These are phyloP conservation scores for Leptatherina wallacei DNA, from an alignment of 2,797 vertebrate species.

Conservation along the genomic window DNA sequence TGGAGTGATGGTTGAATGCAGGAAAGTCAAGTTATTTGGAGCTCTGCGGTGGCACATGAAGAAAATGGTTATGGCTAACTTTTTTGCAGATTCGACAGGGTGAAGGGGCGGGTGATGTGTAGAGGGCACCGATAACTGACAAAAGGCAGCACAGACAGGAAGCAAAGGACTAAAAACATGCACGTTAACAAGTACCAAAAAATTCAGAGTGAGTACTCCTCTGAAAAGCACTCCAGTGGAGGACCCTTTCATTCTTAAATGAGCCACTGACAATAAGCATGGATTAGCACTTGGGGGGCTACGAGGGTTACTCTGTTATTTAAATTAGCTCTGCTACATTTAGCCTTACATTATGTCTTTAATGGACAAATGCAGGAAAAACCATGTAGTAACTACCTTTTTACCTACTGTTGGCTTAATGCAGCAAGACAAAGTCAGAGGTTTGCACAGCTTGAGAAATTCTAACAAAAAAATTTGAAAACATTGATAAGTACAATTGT, in stretches of 20 bases:
- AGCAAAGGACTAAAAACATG: constrained; percentile 58
- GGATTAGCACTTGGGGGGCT: constrained; percentile 62
- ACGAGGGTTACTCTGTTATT: constrained; percentile 53
- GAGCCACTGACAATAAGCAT: constrained; percentile 65
- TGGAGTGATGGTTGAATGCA: constrained; percentile 72
- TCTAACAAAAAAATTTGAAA: not conserved
- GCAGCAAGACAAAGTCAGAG: not conserved
- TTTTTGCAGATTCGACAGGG: constrained; percentile 43
- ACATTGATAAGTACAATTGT: not conserved
- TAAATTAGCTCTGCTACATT: constrained; percentile 56
- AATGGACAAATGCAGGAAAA: constrained; percentile 34
- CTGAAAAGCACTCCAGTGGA: constrained; percentile 68
- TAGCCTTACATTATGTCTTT: constrained; percentile 29
- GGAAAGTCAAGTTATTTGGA: constrained; percentile 46
- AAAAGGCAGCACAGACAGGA: constrained; percentile 33
- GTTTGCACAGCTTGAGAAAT: not conserved
- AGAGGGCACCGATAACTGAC: constrained; percentile 52
- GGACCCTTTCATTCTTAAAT: constrained; percentile 74
- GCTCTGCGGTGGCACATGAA: constrained; percentile 40
- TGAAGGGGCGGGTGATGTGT: constrained; percentile 43
- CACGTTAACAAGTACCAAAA: constrained; percentile 69
- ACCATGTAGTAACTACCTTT: not conserved
- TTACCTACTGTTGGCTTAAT: not conserved
- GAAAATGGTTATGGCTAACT: constrained; percentile 17
- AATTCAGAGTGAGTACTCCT: constrained; percentile 35